Conservation (phyloP, 2,888 invertebrate genomes). For the Synergus umbraculus region DNA sequence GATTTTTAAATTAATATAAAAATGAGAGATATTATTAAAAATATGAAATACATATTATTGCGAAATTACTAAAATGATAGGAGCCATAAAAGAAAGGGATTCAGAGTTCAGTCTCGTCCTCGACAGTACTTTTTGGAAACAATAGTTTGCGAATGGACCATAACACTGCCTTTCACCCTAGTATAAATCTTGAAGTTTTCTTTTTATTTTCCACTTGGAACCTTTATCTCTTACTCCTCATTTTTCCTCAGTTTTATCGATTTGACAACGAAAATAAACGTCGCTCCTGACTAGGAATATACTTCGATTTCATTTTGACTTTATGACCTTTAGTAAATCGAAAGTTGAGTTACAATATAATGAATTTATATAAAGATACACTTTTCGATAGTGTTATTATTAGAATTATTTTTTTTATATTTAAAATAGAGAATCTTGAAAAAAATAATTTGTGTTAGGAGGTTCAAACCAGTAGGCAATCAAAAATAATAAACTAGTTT, state of each 20-base stretch:
- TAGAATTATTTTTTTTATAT: not conserved
- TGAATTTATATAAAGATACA: not conserved
- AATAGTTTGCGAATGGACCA: constrained; percentile 49
- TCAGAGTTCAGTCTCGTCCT: constrained; percentile 15
- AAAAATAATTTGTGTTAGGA: not conserved
- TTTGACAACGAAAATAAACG: constrained; percentile 33
- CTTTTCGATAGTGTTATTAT: no score
- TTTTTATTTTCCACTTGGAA: not conserved
- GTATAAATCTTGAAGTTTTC: constrained; percentile 43
- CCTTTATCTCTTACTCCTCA: constrained; percentile 22
- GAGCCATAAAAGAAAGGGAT: not conserved
- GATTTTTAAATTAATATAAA: no score
- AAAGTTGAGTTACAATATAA: not conserved
- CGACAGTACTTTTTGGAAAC: constrained; percentile 48
- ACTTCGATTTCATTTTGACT: constrained; percentile 22
- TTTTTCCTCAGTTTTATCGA: constrained; percentile 34
- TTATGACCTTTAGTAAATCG: constrained; percentile 12
- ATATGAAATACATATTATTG: not conserved
- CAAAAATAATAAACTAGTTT: constrained; percentile 38
- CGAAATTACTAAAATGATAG: no score
- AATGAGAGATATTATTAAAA: not conserved
- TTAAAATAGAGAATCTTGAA: not conserved
- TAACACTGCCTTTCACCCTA: constrained; percentile 44
- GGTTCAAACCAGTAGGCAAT: not conserved
- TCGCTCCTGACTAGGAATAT: constrained; percentile 4